Evolutionary conservation across 1,140 invertebrate species (phyloP).

Genomic region (Trichonephila clavipes): DNA sequence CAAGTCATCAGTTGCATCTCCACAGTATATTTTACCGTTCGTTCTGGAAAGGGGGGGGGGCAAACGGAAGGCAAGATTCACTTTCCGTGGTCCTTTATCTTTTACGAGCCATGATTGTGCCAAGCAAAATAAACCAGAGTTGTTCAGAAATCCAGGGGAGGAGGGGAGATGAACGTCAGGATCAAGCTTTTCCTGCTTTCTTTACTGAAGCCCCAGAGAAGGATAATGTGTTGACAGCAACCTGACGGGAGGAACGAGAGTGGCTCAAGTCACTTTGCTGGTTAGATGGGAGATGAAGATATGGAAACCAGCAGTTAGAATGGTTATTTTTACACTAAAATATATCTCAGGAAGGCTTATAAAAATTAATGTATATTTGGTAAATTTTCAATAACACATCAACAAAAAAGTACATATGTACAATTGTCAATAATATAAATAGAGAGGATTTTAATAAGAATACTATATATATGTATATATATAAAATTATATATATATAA

Average conservation of each 20-base stretch:
- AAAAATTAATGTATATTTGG: too few species aligned
- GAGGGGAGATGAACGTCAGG: not conserved
- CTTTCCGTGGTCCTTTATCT: not conserved
- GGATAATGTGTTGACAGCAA: conserved; percentile 22
- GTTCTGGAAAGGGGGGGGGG: not conserved
- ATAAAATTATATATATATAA: too few species aligned
- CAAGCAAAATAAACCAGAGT: conserved; percentile 16
- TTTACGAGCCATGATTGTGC: conserved; percentile 3
- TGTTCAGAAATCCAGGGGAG: too few species aligned
- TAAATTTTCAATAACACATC: too few species aligned
- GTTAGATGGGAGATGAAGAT: not conserved
- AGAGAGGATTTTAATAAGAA: too few species aligned
- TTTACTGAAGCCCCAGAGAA: not conserved
- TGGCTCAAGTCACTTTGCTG: not conserved
- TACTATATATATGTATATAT: too few species aligned
- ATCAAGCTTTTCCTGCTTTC: not conserved
- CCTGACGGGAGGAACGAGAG: not conserved
- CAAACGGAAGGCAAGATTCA: not conserved
- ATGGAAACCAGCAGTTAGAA: too few species aligned
- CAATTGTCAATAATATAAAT: too few species aligned
- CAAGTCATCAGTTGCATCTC: not conserved
- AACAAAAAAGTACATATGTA: too few species aligned
- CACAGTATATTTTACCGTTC: not conserved
- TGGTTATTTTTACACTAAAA: too few species aligned
- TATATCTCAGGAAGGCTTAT: too few species aligned